Evolutionary conservation across 2,797 vertebrate species (phyloP).

Genomic region (Clarias laeviceps): DNA sequence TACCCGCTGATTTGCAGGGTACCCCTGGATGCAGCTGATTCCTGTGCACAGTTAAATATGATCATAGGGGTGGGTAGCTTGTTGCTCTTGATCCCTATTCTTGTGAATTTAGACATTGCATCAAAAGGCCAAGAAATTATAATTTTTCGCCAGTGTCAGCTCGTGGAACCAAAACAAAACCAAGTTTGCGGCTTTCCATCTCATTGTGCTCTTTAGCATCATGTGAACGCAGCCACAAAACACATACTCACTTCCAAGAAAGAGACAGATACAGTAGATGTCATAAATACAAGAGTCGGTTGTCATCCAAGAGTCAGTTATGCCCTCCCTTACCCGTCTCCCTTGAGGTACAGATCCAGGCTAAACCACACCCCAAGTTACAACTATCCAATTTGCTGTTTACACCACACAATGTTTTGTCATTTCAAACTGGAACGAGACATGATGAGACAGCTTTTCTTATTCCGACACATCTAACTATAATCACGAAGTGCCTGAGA

Average conservation of each 20-base stretch:
- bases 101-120: background rate
- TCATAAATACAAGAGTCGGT: background rate
- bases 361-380: background rate
- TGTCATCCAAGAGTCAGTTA: background rate
- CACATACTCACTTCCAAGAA: slow-evolving; percentile 2
- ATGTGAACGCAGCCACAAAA: background rate
- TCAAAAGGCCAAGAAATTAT: background rate
- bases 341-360: background rate
- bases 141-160: slow-evolving; percentile 8
- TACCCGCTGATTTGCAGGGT: background rate
- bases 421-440: background rate
- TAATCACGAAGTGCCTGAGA: background rate
- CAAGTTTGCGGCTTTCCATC: slow-evolving; percentile 11
- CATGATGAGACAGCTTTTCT: slow-evolving; percentile 2
- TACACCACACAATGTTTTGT: background rate
- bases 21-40: background rate
- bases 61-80: background rate
- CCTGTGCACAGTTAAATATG: background rate
- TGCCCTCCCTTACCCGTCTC: too few species aligned
- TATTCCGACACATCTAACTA: slow-evolving; percentile 1
- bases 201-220: slow-evolving; percentile 13
- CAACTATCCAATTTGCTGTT: background rate
- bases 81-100: background rate
- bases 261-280: background rate
- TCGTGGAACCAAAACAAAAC: slow-evolving; percentile 16